Evolutionary conservation across 2,888 invertebrate genomes (phyloP).

Genomic region (Muschampia plurimacula): DNA sequence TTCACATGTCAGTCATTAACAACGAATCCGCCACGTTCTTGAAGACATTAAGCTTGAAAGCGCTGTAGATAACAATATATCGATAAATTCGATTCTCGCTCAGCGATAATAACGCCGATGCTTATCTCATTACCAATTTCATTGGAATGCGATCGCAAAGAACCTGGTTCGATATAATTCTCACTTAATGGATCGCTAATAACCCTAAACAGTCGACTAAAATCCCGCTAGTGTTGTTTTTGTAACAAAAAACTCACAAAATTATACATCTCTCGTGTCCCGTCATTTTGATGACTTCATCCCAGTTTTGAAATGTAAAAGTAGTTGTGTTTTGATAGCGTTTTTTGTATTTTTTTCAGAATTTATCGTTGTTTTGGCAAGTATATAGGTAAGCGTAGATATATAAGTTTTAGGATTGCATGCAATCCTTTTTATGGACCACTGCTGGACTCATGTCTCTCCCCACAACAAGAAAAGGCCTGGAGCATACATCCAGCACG

Average conservation of each 20-base stretch:
- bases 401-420: too few relatives aligned
- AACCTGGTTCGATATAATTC: constrained; percentile 68
- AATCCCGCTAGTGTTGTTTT: constrained; percentile 49
- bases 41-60: constrained; percentile 32
- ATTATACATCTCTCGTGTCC: constrained; percentile 29
- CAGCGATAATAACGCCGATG: constrained; percentile 69
- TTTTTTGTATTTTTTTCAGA: not conserved
- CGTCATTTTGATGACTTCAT: constrained; percentile 37
- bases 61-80: constrained; percentile 31
- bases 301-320: constrained; percentile 10
- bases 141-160: constrained; percentile 70
- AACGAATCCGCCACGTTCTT: constrained; percentile 8
- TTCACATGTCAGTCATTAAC: constrained; percentile 11
- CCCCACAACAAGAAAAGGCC: too few relatives aligned
- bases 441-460: too few relatives aligned
- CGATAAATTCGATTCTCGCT: constrained; percentile 23
- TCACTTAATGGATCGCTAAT: constrained; percentile 71
- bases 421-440: too few relatives aligned
- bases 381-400: too few relatives aligned
- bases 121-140: constrained; percentile 81
- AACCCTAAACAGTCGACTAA: constrained; percentile 61
- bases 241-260: constrained; percentile 29
- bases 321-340: not conserved
- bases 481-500: too few relatives aligned
- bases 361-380: not conserved